Base-by-base conservation (phyloP, 2,797 vertebrate genomes). In the Sebastes iracundus region DNA sequence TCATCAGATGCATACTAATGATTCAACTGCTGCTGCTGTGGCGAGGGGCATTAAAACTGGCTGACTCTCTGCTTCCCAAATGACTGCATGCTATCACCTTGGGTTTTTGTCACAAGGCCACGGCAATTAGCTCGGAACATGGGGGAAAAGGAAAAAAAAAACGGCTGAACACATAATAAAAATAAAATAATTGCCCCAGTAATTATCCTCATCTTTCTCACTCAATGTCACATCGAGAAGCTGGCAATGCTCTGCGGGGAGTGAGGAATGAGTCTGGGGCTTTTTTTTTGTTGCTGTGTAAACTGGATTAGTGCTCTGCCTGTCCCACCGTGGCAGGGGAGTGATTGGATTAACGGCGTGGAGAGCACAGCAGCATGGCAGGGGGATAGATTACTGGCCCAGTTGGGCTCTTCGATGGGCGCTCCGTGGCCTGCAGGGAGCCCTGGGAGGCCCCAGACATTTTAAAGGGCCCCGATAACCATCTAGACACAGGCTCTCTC, bases 221-320 rank as follows among this genome's bases (percentile, higher is more conserved):
- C 90, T 94, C 92, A 90, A 88, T 88, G 93, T 93, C 93, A 93
- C 88, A 82, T 73, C 20, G 87, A 86, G 90, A 84, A 69, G 87
- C 88, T 85, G 89, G 86, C 85, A 79, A 79, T 77, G 85, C 84
- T 88, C 90, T 82, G 81, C 32, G 60, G 90, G 88, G 88, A 92
- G 87, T 84, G 88, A 91, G 89, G 76, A 90, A 94, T 88, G 86
- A 90, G 88, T 91, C 88, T 86, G 83, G 82, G 88, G 69, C 72
- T 84, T 90, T 93, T 92, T 83, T 92, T 91, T 86, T 85, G 87
- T 91, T 93, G 91, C 93, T 86, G 90, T 94, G 84, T 94, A 95
- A 96, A 96, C 93, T 94, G 94, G 95, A 96, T 96, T 96, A 96
- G 90, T 87, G 92, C 90, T 93, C 86, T 93, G 94, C 91, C 89